These are phyloP conservation scores for Tupaia tana DNA, from an alignment of 2,113 vertebrate genomes.

Conservation along the genomic window DNA sequence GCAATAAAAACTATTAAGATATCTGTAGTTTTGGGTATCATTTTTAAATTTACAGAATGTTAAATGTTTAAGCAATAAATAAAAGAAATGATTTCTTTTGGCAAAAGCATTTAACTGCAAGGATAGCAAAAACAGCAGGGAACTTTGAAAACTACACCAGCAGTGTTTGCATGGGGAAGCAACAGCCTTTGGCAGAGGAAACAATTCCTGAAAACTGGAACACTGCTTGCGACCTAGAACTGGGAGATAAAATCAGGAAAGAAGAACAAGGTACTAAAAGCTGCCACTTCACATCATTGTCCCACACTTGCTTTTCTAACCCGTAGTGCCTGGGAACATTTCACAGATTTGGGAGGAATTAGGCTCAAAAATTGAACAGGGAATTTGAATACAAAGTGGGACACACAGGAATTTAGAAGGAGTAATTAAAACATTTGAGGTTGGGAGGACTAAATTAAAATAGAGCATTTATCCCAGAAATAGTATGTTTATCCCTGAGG, in stretches of 20 bases:
- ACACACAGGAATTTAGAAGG: not conserved
- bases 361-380: not conserved
- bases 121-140: not conserved
- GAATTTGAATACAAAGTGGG: not conserved
- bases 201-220: not conserved
- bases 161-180: not conserved
- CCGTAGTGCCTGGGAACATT: not conserved
- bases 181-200: not conserved
- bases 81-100: constrained; percentile 53
- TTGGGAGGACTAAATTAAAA: constrained; percentile 9
- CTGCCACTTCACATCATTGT: not conserved
- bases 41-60: constrained; percentile 55
- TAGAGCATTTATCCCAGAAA: not conserved
- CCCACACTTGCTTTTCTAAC: not conserved
- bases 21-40: constrained; percentile 36
- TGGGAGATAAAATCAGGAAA: not conserved
- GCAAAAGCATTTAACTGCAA: not conserved
- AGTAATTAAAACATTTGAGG: not conserved
- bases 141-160: not conserved
- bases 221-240: constrained; percentile 33
- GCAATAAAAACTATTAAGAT: not conserved
- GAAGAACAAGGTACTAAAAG: not conserved
- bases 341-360: not conserved
- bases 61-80: constrained; percentile 71
- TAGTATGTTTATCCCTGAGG: not conserved